Percentiles rank a stretch among this genome's conserved stretches.
Evolutionary conservation across 2,888 invertebrate genomes (phyloP).

Genomic region (Caenorhabditis imperialis): DNA sequence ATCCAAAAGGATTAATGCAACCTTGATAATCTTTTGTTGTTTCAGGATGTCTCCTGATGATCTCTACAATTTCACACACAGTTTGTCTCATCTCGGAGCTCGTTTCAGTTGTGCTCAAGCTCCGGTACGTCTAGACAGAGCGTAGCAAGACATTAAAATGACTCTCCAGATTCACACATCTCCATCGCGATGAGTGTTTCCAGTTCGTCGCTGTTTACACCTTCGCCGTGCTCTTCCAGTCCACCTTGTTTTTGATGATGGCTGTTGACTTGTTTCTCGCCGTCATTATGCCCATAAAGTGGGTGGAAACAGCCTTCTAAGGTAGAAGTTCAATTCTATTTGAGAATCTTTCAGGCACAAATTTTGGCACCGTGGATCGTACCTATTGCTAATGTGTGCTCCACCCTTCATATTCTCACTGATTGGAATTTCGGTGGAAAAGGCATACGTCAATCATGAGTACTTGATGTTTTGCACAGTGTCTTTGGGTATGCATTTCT

Average conservation of each 20-base stretch:
- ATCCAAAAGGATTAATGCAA: neutral
- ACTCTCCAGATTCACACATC: constrained; percentile 17
- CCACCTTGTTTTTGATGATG: constrained; percentile 39
- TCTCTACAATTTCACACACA: constrained; percentile 30
- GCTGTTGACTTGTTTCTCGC: constrained; percentile 28
- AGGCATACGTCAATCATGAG: constrained; percentile 32
- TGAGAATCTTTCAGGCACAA: constrained; percentile 18
- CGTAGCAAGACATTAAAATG: neutral
- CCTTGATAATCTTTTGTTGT: no score
- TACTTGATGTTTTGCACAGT: constrained; percentile 26
- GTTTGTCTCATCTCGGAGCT: constrained; percentile 31
- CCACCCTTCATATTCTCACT: constrained; percentile 23
- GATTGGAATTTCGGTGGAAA: constrained; percentile 22
- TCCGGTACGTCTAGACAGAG: constrained; percentile 4
- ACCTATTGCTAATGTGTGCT: constrained; percentile 11
- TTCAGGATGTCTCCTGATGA: constrained; percentile 33
- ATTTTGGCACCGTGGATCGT: constrained; percentile 33
- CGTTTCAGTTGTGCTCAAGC: constrained; percentile 15
- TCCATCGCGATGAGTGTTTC: constrained; percentile 32
- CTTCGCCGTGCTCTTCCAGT: constrained; percentile 37
- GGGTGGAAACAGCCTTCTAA: neutral
- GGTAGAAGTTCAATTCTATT: neutral
- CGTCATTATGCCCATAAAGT: constrained; percentile 31
- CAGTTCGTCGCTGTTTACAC: constrained; percentile 29
- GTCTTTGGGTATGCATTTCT: constrained; percentile 6